Conservation (phyloP, 2,888 invertebrate species). For the Tryphoninae sp. region DNA sequence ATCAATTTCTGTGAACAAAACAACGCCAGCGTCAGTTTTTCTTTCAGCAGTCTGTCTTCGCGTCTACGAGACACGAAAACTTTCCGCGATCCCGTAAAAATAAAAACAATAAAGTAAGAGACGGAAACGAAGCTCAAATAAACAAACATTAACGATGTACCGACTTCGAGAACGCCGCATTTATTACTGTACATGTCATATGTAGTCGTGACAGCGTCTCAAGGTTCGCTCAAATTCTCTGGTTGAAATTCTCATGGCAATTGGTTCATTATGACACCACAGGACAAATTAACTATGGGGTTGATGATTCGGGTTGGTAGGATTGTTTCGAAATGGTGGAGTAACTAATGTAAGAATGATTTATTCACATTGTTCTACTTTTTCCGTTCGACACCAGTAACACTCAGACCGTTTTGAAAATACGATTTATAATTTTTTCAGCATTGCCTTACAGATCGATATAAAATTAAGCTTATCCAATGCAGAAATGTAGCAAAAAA, state of each 20-base stretch:
- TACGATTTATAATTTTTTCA: no score
- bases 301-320: no score
- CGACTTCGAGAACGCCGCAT: slow-evolving; percentile 57
- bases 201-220: slow-evolving; percentile 1
- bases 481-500: no score
- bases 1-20: slow-evolving; percentile 91
- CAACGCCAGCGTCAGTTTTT: slow-evolving; percentile 69
- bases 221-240: slow-evolving; percentile 38
- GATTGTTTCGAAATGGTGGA: no score
- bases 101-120: slow-evolving; percentile 33
- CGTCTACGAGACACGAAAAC: slow-evolving; percentile 2
- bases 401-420: no score
- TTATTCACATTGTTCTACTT: no score
- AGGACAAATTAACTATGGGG: no score
- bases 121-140: slow-evolving; percentile 38
- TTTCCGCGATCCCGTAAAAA: slow-evolving; percentile 3
- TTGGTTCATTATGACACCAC: not conserved
- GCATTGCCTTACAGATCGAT: no score
- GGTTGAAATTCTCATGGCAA: not conserved
- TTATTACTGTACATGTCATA: slow-evolving; percentile 35
- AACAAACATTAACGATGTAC: slow-evolving; percentile 44
- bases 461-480: no score
- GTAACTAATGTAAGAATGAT: no score
- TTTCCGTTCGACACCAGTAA: no score
- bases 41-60: slow-evolving; percentile 26